Base-by-base conservation (phyloP, 2,797 vertebrate genomes). In the Antennarius maculatus region DNA sequence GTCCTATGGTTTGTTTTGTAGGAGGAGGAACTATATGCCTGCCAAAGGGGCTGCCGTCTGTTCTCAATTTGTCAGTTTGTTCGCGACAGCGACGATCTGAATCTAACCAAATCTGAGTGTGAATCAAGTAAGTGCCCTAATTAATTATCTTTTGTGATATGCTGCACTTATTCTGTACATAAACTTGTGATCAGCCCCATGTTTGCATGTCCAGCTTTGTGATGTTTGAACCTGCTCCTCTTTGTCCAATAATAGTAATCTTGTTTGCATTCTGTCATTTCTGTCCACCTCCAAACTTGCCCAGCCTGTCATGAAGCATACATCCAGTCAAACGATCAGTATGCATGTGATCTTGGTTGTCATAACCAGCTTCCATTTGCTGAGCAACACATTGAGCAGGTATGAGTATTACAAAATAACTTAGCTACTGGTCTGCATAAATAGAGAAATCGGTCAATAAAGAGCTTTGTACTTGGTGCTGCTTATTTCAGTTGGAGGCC, bases 11-110 rank as follows among this genome's bases (percentile, higher is more conserved):
- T 80, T 85, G 83, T 82, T 80, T 76, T 79, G 16, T 57, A 99
- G 98, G 97, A 98, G 83, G 96, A 96, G 73, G 97, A 98, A 66
- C 92, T 99, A 9, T 98, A 94, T 0, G 97, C 97, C 9, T 99
- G 98, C 86, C 96, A 98, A 88, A 93, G 98, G 84, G 98, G 98
- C 61, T 99, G 98, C 80, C 95, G 98, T 3, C 95, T 99, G 2
- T 99, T 98, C 87, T 98, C 97, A 65, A 98, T 99, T 85, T 99
- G 98, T 57, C 97, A 98, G 85, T 99, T 99, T 79, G 98, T 98
- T 71, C 95, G 95, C 2, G 97, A 99, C 66, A 94, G 92, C 65
- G 94, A 94, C 0, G 96, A 98, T 28, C 86, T 99, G 82, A 99
- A 99, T 77, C 94, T 93, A 61, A 99, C 97, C 69, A 97, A 95